A percentile compares a stretch with the other conserved stretches of the same genome.
Evolutionary conservation across 30 jellyfish, hydroid and myxozoan genomes (phyloP).

Genomic region (Cassiopea xamachana): DNA sequence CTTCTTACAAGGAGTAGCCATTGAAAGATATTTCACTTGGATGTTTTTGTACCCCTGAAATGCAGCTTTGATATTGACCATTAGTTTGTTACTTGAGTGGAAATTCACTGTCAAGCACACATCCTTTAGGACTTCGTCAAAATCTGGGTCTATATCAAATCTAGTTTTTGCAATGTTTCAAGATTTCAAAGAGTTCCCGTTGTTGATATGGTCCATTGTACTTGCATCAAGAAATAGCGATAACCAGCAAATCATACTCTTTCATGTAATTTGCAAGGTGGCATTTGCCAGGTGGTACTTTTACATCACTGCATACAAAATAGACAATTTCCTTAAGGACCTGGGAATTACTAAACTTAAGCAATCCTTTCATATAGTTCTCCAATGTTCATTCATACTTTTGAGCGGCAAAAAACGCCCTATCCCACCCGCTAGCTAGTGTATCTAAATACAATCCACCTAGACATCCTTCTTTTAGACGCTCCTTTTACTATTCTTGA

Average conservation of each 20-base stretch:
- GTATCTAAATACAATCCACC: background rate
- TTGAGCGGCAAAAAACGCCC: background rate
- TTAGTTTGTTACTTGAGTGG: background rate
- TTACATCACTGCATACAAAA: background rate
- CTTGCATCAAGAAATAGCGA: background rate
- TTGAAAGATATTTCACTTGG: background rate
- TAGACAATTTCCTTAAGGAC: background rate
- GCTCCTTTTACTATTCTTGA: background rate
- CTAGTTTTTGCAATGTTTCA: background rate
- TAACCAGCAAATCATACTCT: background rate
- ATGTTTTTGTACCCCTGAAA: background rate
- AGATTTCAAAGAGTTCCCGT: background rate
- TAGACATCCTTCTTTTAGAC: background rate
- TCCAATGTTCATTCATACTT: background rate
- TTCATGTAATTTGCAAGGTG: background rate
- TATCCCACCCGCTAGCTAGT: background rate
- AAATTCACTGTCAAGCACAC: background rate
- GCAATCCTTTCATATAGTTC: background rate
- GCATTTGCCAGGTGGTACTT: background rate
- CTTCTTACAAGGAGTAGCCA: background rate
- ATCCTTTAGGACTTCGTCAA: background rate
- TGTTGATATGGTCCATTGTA: background rate
- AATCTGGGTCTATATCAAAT: conserved; percentile 11
- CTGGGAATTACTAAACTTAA: background rate
- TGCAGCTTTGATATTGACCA: conserved; percentile 2